phyloP scores from a whole-genome alignment of 1,140 invertebrate species.

The Leucophenga varia region DNA sequence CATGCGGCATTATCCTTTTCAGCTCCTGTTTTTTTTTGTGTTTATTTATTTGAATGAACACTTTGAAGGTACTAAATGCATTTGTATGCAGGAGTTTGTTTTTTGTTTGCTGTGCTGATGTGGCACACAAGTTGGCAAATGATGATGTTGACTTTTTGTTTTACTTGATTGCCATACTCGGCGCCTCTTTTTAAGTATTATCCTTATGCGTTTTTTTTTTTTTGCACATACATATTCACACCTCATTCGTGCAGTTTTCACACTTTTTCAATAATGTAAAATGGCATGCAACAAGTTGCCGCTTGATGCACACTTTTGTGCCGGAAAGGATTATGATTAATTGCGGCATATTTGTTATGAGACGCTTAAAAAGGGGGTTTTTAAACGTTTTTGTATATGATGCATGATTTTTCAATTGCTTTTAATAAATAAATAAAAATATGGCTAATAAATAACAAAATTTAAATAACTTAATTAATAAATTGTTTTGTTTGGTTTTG shows the following conservation, averaged over 20 bases:
- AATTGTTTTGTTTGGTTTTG: too few species aligned
- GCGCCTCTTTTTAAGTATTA: conserved; percentile 24
- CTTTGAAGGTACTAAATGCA: not conserved
- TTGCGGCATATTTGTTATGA: not conserved
- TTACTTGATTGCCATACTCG: not conserved
- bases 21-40: too few species aligned
- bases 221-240: too few species aligned
- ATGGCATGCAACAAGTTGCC: conserved; percentile 21
- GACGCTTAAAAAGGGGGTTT: not conserved
- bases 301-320: conserved; percentile 1
- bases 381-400: not conserved
- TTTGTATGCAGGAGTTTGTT: not conserved
- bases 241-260: conserved; percentile 42
- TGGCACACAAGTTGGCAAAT: not conserved
- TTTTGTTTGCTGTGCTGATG: too few species aligned
- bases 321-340: conserved; percentile 4
- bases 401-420: too few species aligned
- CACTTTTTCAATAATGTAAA: too few species aligned
- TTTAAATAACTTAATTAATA: too few species aligned
- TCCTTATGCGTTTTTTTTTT: conserved; percentile 35
- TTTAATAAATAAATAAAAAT: conserved; percentile 21
- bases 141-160: not conserved
- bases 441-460: conserved; percentile 8
- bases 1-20: not conserved
- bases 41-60: not conserved